Conservation (phyloP, 2,113 vertebrate genomes). For the Struthio camelus region DNA sequence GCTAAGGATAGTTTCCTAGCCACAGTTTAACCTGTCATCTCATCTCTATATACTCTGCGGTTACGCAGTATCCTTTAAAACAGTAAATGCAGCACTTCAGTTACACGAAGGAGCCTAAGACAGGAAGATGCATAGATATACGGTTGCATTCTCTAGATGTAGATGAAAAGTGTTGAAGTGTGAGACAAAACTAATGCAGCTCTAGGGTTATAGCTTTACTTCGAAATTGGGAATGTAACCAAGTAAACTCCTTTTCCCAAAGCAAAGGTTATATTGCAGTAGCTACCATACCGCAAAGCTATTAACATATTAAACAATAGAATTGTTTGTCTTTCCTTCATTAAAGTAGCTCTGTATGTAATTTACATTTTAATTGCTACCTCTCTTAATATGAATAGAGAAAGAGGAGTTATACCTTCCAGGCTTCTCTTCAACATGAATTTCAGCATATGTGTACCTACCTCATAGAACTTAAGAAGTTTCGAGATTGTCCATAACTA, state of each 20-base stretch:
- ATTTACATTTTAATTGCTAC: conserved; percentile 38
- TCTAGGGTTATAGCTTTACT: background rate
- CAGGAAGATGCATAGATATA: background rate
- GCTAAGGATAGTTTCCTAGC: background rate
- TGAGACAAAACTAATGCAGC: background rate
- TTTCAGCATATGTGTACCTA: background rate
- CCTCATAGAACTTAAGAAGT: background rate
- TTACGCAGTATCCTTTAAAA: background rate
- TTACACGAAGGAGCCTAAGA: background rate
- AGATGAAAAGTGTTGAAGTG: background rate
- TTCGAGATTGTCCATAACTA: background rate
- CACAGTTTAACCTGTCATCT: background rate
- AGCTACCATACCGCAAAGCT: background rate
- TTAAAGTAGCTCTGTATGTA: background rate
- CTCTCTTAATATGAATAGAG: background rate
- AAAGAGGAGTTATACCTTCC: background rate
- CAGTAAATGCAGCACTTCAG: background rate
- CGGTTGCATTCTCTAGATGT: background rate
- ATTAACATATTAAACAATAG: background rate
- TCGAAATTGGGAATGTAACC: background rate
- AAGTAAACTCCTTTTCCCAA: background rate
- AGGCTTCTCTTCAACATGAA: background rate
- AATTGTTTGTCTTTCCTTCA: background rate
- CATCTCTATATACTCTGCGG: background rate
- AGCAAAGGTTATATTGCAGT: background rate